Evolutionary conservation across 2,888 invertebrate species (phyloP).

Genomic region (Acleris holmiana): DNA sequence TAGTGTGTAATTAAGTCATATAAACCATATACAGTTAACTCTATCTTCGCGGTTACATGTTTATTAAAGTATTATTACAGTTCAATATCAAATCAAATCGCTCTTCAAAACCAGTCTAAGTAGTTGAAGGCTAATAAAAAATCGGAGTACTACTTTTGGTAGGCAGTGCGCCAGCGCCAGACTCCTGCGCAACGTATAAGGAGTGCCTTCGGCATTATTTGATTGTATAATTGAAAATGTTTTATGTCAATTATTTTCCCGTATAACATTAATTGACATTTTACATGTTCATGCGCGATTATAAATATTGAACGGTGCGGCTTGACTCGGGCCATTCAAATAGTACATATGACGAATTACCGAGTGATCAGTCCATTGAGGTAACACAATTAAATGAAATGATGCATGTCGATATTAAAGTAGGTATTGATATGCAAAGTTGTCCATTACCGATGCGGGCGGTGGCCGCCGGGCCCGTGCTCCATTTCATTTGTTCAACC

Average conservation of each 20-base stretch:
- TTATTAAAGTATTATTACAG: constrained; percentile 48
- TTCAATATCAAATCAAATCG: constrained; percentile 57
- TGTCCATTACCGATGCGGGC: constrained; percentile 70
- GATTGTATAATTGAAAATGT: constrained; percentile 65
- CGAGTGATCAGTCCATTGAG: constrained; percentile 59
- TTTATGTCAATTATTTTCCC: constrained; percentile 76
- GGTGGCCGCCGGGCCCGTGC: constrained; percentile 67
- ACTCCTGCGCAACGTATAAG: constrained; percentile 58
- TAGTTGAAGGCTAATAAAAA: constrained; percentile 49
- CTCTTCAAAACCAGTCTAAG: constrained; percentile 46
- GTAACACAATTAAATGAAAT: constrained; percentile 81
- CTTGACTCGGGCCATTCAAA: constrained; percentile 9
- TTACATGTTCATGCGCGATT: constrained; percentile 63
- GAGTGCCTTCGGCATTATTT: constrained; percentile 63
- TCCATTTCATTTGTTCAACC: constrained; percentile 58
- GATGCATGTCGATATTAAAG: constrained; percentile 82
- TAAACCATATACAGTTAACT: constrained; percentile 49
- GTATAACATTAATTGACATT: constrained; percentile 72
- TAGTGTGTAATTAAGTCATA: constrained; percentile 55
- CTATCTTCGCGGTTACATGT: constrained; percentile 41
- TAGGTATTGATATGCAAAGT: constrained; percentile 81
- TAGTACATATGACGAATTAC: constrained; percentile 50
- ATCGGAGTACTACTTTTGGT: constrained; percentile 56
- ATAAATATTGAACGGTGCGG: constrained; percentile 64
- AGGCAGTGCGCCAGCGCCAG: constrained; percentile 45